Evolutionary conservation across 2,113 vertebrate genomes (phyloP), one percentile per base, ranked within the genome.

Genomic region (Brienomyrus brachyistius): DNA sequence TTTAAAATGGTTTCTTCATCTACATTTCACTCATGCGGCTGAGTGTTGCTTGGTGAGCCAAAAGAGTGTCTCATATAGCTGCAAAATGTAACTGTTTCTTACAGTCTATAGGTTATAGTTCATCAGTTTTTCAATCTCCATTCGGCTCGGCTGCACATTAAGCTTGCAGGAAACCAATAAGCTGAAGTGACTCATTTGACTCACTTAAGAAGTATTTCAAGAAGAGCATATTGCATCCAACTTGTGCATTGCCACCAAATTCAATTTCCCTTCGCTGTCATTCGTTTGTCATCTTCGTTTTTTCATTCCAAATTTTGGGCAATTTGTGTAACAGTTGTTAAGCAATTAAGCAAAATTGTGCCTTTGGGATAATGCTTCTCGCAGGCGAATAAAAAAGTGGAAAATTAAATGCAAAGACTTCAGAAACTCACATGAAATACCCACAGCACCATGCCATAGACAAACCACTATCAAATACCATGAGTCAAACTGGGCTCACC

Each of bases 111-210:
- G 74, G 74, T 80, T 80, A 80, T 43, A 80, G 74, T 80, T 80
- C 74, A 80, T 80, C 74, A 80, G 74, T 80, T 80, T 80, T 80
- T 80, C 74, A 80, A 40, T 40, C 74, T 43, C 70, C 31, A 77
- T 77, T 77, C 70, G 31, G 35, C 27, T 43, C 35, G 13, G 6
- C 15, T 80, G 74, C 74, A 43, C 74, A 77, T 77, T 77, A 77
- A 35, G 70, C 70, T 19, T 77, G 15, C 31, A 35, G 15, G 74
- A 35, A 80, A 80, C 35, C 74, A 80, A 43, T 43, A 80, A 80
- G 31, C 74, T 43, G 74, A 80, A 80, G 15, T 17, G 74, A 80
- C 74, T 80, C 74, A 40, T 80, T 80, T 40, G 35, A 80, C 74
- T 80, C 74, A 43, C 15, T 80, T 77, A 77, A 77, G 35, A 77